phyloP scores from a whole-genome alignment of 2,113 vertebrate species.

The Lepisosteus osseus region DNA sequence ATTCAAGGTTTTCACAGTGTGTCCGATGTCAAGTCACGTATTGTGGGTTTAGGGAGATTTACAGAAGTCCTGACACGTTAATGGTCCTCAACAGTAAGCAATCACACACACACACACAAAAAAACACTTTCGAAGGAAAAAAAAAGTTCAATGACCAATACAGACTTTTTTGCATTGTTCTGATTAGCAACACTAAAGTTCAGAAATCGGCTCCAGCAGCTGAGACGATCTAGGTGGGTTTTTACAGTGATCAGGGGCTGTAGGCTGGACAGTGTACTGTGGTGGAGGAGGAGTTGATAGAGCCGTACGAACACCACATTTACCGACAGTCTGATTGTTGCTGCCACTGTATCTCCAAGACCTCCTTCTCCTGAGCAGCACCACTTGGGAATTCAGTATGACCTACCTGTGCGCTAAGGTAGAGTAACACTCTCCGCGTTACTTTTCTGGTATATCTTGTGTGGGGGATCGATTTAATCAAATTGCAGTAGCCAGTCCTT shows the following conservation, averaged over 20 bases:
- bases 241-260: constrained; percentile 40
- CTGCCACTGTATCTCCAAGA: constrained; percentile 42
- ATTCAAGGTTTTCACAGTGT: constrained; percentile 23
- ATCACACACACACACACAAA: constrained; percentile 2
- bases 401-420: constrained; percentile 59
- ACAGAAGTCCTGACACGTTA: constrained; percentile 16
- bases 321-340: constrained; percentile 30
- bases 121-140: neutral
- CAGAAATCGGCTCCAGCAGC: constrained; percentile 21
- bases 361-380: constrained; percentile 35
- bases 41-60: constrained; percentile 29
- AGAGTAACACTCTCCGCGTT: constrained; percentile 39
- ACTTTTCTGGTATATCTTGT: constrained; percentile 19
- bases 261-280: constrained; percentile 38
- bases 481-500: too few relatives aligned
- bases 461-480: too few relatives aligned
- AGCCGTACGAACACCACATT: constrained; percentile 43
- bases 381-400: constrained; percentile 57
- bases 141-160: constrained; percentile 26
- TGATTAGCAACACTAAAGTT: constrained; percentile 13
- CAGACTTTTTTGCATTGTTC: constrained; percentile 15
- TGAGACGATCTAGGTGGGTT: constrained; percentile 9
- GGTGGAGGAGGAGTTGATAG: constrained; percentile 60
- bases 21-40: constrained; percentile 35
- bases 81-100: constrained; percentile 1